Evolutionary conservation across 2,113 vertebrate species (phyloP).

Genomic region (Xiphias gladius): DNA sequence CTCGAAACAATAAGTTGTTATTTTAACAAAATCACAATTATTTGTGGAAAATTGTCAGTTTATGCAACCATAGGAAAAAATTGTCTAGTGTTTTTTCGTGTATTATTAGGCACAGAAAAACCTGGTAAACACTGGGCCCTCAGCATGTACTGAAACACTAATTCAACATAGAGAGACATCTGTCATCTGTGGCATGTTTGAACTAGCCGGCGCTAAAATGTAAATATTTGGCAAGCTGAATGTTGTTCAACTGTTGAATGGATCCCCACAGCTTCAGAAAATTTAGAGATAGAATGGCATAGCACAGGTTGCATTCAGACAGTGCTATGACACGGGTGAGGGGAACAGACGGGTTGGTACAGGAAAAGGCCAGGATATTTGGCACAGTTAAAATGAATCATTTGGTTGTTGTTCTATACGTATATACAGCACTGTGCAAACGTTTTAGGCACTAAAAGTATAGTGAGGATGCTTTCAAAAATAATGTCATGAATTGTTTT

Average conservation of each 20-base stretch:
- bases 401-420: too few species aligned
- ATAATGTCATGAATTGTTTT: not conserved
- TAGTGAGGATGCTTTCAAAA: not conserved
- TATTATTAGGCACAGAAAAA: not conserved
- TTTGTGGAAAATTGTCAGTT: not conserved
- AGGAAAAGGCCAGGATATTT: not conserved
- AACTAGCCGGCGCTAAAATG: too few species aligned
- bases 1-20: not conserved
- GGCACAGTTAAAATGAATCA: too few species aligned
- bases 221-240: too few species aligned
- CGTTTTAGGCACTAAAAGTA: not conserved
- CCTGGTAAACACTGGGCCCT: not conserved
- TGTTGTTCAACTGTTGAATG: too few species aligned
- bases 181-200: not conserved
- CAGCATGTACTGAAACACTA: not conserved
- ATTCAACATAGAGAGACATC: not conserved
- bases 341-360: not conserved
- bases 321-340: not conserved
- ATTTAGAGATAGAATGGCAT: not conserved
- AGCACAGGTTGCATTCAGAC: not conserved
- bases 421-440: too few species aligned
- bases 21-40: not conserved
- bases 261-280: not conserved
- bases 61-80: not conserved
- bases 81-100: not conserved